Evolutionary conservation across 2,113 vertebrate genomes (phyloP), one percentile per base, ranked within the genome.

Genomic region (Baryphthengus martii): DNA sequence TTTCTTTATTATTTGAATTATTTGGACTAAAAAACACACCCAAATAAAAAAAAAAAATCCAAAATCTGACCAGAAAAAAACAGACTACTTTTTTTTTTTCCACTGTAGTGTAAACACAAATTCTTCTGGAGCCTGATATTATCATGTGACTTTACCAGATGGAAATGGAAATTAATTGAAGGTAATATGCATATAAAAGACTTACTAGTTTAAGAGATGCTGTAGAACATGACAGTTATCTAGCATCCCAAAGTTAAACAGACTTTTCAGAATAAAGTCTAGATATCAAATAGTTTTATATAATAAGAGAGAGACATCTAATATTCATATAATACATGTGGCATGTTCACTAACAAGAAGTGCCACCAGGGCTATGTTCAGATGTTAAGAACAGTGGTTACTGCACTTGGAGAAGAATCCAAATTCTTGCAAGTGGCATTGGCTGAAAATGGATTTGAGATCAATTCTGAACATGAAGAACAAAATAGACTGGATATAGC

Each of bases 11-110:
- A 40, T 39, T 76, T 55, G 17, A 47, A 71, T 1, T 25, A 58
- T 75, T 85, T 71, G 2, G 61, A 39, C 8, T 67, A 29, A 73
- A 50, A 50, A 66, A 5, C 4, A n/a, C 31, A 25, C 13, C 11
- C 8, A 66, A 21, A 7, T 2, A 68, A 82, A 37, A 37, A 9
- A 3, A 4, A 2, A 4, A 7, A 10, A 9, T 2, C 5, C 12
- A 11, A 62, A 73, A 26, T 8, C 6, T 2, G 4, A 70, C 7
- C 24, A 23, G n/a, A n/a, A 37, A 61, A 74, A 82, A 14, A 2
- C 19, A 62, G 33, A 55, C 24, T 20, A 37, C 52, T 53, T 53
- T 2, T 20, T 40, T 80, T 81, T 80, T 83, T 82, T 72, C 21
- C 13, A 33, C 14, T 56, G 8, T 44, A 37, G 5, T 49, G 20